A percentile compares a stretch with the other conserved stretches of the same genome.
Conservation (phyloP, 1,140 invertebrate species). For the Caerostris extrusa region DNA sequence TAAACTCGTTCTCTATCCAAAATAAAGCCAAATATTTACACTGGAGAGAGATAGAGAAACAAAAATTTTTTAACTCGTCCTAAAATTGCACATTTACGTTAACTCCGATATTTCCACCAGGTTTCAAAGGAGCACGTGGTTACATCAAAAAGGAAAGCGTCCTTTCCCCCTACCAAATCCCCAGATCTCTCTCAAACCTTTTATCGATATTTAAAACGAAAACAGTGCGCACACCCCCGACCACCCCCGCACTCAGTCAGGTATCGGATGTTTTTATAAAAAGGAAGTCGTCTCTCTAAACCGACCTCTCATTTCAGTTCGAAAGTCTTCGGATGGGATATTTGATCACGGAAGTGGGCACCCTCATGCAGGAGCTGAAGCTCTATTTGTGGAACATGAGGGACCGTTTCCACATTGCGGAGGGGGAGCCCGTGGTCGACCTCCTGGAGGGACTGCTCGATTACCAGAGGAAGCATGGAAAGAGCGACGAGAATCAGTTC, state of each 20-base stretch:
- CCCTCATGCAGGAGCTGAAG: constrained; percentile 65
- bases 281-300: constrained; percentile 8
- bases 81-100: too few relatives aligned
- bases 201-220: constrained; percentile 40
- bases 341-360: constrained; percentile 63
- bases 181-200: neutral
- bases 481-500: constrained; percentile 10
- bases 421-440: constrained; percentile 75
- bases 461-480: constrained; percentile 65
- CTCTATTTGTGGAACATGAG: constrained; percentile 68
- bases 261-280: neutral
- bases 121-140: neutral
- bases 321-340: constrained; percentile 77
- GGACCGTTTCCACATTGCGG: constrained; percentile 69
- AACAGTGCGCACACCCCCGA: neutral
- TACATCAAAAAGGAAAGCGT: neutral
- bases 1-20: too few relatives aligned
- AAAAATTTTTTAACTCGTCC: too few relatives aligned
- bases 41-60: too few relatives aligned
- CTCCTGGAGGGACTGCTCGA: constrained; percentile 69
- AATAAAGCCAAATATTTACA: too few relatives aligned
- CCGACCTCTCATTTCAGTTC: constrained; percentile 65
- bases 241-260: neutral
- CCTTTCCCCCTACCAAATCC: neutral
- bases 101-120: neutral